Conservation (phyloP, 2,797 vertebrate species). For the Falco columbarius region DNA sequence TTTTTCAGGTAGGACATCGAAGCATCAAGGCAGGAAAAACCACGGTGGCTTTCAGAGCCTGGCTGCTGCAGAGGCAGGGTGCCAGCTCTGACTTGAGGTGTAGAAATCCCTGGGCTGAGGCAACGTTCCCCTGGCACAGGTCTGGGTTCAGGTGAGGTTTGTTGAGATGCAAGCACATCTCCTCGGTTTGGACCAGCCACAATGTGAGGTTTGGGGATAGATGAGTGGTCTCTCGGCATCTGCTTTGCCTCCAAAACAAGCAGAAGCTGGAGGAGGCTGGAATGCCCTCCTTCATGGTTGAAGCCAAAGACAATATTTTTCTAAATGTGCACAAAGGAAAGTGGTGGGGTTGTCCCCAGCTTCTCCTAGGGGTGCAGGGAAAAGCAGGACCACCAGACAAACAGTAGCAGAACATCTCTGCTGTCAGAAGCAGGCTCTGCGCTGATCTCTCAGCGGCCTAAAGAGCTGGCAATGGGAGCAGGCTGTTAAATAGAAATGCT, state of each 20-base stretch:
- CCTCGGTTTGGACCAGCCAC: fast-evolving
- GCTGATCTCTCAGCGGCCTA: neutral
- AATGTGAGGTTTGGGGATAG: neutral
- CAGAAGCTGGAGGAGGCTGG: neutral
- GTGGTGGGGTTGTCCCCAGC: neutral
- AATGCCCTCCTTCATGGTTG: neutral
- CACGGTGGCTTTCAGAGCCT: neutral
- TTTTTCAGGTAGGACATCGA: neutral
- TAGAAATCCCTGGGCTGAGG: neutral
- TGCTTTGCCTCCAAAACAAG: neutral
- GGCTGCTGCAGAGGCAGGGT: neutral
- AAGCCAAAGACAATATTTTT: neutral
- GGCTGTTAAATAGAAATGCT: neutral
- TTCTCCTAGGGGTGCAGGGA: neutral
- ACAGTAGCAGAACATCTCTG: neutral
- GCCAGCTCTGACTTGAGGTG: neutral
- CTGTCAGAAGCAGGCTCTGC: neutral
- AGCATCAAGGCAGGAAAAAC: neutral
- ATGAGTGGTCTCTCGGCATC: neutral
- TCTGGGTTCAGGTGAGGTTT: fast-evolving
- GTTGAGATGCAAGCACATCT: fast-evolving
- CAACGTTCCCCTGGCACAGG: neutral
- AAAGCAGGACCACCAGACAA: neutral
- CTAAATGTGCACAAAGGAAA: neutral
- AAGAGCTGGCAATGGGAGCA: slow-evolving; percentile 14